Percentiles rank a stretch among this genome's conserved stretches.
These are phyloP conservation scores for Panulirus ornatus DNA, from an alignment of 1,140 invertebrate genomes.

Conservation along the genomic window DNA sequence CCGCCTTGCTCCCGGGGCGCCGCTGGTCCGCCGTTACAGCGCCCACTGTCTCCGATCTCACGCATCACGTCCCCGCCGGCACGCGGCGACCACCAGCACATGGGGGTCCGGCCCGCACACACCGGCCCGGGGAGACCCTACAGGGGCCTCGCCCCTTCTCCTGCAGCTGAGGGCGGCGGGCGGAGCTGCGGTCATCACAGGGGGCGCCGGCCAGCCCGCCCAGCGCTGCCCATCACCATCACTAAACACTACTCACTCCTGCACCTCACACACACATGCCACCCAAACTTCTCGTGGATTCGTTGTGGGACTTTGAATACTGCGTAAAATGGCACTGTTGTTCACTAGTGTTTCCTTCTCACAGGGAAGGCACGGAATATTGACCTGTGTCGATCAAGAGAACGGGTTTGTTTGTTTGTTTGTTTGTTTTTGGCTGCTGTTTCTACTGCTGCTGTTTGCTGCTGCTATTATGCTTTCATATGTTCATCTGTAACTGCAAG, in stretches of 20 bases:
- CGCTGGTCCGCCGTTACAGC: constrained; percentile 65
- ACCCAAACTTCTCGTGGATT: neutral
- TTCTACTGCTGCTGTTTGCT: too few species aligned
- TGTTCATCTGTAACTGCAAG: constrained; percentile 5
- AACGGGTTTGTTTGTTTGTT: too few species aligned
- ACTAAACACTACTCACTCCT: constrained; percentile 33
- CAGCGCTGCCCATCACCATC: constrained; percentile 20
- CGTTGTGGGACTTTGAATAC: neutral
- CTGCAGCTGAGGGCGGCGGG: constrained; percentile 51
- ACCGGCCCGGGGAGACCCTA: constrained; percentile 33
- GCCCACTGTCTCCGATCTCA: constrained; percentile 68
- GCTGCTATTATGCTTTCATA: neutral
- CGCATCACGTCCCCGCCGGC: constrained; percentile 66
- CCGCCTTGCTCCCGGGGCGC: constrained; percentile 44
- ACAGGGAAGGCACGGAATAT: neutral
- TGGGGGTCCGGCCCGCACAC: constrained; percentile 52
- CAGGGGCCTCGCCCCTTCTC: constrained; percentile 45
- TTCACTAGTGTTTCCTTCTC: neutral
- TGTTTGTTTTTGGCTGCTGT: too few species aligned
- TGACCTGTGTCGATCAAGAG: neutral
- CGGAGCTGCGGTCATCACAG: constrained; percentile 61
- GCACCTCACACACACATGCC: constrained; percentile 29
- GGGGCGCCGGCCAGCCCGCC: constrained; percentile 16
- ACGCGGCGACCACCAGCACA: constrained; percentile 71
- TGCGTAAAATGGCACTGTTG: neutral